Base-by-base conservation (phyloP, 2,113 vertebrate species). In the Tinamus guttatus region DNA sequence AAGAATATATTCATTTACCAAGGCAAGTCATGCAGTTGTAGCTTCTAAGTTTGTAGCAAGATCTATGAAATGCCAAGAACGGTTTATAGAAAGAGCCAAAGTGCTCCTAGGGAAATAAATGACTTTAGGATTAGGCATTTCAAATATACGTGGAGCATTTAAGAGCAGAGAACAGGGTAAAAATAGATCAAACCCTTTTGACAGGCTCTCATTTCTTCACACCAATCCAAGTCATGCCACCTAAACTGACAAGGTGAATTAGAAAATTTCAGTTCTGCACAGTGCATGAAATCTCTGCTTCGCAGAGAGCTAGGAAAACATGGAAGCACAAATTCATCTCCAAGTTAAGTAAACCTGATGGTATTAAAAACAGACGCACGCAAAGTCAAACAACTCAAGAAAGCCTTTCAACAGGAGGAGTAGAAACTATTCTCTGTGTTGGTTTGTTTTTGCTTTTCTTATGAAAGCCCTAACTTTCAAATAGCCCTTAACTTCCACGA, bases 141-240 rank as follows among this genome's bases (percentile, higher is more conserved):
- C 59, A 94, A 90, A 85, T 87, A 73, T 2, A 87, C 4, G 3
- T 64, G 62, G 28, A 89, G 25, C 58, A 89, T 79, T 84, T 91
- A 70, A 95, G 49, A 93, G 89, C 47, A 93, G 28, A 94, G 81
- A 52, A 56, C 41, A 65, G 62, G 25, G 58, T 62, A 87, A 92
- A 96, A 91, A 94, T 49, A 94, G 84, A 87, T 73, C 41, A 91
- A 93, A 81, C 20, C 5, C 40, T 91, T 91, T 30, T 71, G 65
- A 69, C 47, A 56, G 51, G 49, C 22, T 95, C 41, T 81, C 22
- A 73, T 90, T 94, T 91, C 47, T 80, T 87, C 65, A 90, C 65
- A 73, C 14, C 34, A 52, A 87, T 94, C 77, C 74, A 92, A 92
- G 62, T 84, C 84, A 81, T 0, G 0, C 16, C 76, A 47, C 47